These are phyloP conservation scores for Molossus alvarezi DNA, from an alignment of 2,797 vertebrate species.

Conservation along the genomic window DNA sequence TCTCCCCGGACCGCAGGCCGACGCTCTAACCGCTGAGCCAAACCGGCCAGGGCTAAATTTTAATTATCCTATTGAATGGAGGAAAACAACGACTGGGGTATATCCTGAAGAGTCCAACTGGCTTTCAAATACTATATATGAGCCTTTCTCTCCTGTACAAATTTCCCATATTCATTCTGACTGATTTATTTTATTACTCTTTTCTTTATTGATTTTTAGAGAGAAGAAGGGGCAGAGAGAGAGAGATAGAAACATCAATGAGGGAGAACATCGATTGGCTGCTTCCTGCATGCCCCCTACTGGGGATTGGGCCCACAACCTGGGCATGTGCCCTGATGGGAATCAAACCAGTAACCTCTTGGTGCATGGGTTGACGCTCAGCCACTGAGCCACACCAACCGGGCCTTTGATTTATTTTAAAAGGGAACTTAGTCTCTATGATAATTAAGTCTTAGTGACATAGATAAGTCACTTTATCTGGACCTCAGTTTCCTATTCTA, in stretches of 20 bases:
- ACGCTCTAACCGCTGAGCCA: too few relatives aligned
- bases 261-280: too few relatives aligned
- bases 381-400: too few relatives aligned
- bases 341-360: too few relatives aligned
- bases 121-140: not conserved
- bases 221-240: too few relatives aligned
- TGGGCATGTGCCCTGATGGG: too few relatives aligned
- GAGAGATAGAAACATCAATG: too few relatives aligned
- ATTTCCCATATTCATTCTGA: constrained; percentile 14
- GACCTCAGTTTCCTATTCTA: constrained; percentile 47
- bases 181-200: not conserved
- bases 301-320: too few relatives aligned
- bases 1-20: too few relatives aligned
- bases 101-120: not conserved
- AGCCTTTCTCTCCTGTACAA: not conserved
- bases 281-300: too few relatives aligned
- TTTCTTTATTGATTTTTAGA: too few relatives aligned
- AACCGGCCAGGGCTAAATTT: not conserved
- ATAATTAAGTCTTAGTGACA: constrained; percentile 9
- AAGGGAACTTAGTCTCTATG: constrained; percentile 3
- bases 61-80: not conserved
- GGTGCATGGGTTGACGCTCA: too few relatives aligned
- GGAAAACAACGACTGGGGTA: not conserved
- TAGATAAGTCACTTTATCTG: constrained; percentile 32
- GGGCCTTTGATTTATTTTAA: constrained; percentile 27